A percentile compares a stretch with the other conserved stretches of the same genome.
These are phyloP conservation scores for Athripsodes cinereus DNA, from an alignment of 2,888 invertebrate species.

Conservation along the genomic window DNA sequence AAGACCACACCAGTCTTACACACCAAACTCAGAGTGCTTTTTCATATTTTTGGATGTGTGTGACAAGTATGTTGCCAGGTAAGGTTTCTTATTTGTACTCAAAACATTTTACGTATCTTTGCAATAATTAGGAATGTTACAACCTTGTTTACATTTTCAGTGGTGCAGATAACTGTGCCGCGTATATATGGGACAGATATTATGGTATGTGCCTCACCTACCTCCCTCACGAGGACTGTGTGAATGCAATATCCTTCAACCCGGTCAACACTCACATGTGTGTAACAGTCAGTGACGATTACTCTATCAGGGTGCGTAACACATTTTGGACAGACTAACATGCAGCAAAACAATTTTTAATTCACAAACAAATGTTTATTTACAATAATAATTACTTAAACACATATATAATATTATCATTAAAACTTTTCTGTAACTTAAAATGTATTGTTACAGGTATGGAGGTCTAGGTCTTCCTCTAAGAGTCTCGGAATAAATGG, in stretches of 20 bases:
- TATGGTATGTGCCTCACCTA: conserved; percentile 72
- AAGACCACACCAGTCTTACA: conserved; percentile 74
- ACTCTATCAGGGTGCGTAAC: conserved; percentile 58
- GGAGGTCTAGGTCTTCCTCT: conserved; percentile 25
- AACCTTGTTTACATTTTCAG: conserved; percentile 40
- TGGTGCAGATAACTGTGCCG: conserved; percentile 78
- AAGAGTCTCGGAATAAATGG: conserved; percentile 21
- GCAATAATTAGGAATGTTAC: background rate
- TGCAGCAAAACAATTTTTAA: no score
- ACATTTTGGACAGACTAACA: no score
- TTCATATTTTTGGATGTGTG: conserved; percentile 81
- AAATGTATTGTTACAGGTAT: conserved; percentile 19
- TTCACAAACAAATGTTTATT: no score
- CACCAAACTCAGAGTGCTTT: conserved; percentile 78
- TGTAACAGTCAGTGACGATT: conserved; percentile 78
- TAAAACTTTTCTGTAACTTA: background rate
- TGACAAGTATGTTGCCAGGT: conserved; percentile 79
- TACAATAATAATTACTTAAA: no score
- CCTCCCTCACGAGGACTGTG: conserved; percentile 72
- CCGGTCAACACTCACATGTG: conserved; percentile 74
- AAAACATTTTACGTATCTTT: background rate
- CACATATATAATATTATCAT: background rate
- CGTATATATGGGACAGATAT: conserved; percentile 80
- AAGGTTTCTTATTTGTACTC: conserved; percentile 27
- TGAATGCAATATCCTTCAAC: conserved; percentile 82